Percentiles rank a stretch among this genome's conserved stretches.
Evolutionary conservation across 2,797 vertebrate genomes (phyloP).

Genomic region (Orestias chungarensis): DNA sequence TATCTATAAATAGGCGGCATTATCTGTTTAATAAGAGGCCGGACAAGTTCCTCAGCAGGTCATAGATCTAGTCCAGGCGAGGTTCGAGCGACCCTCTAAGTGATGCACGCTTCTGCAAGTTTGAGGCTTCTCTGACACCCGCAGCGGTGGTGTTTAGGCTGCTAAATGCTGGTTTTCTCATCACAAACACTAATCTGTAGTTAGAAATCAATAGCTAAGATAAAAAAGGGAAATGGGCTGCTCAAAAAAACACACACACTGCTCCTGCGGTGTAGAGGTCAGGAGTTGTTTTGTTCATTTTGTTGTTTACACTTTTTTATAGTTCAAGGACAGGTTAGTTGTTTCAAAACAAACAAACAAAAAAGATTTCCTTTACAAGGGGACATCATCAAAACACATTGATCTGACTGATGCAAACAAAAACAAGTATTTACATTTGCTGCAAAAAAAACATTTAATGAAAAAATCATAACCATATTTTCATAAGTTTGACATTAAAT

Average conservation of each 20-base stretch:
- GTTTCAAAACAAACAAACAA: conserved; percentile 11
- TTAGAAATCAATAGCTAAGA: not conserved
- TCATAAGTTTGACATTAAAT: not conserved
- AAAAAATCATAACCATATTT: not conserved
- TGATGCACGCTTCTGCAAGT: conserved; percentile 16
- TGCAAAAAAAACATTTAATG: not conserved
- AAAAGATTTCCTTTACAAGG: not conserved
- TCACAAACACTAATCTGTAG: not conserved
- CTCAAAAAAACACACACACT: not conserved
- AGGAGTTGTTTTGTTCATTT: not conserved
- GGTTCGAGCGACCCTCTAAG: conserved; percentile 31
- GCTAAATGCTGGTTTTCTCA: conserved; percentile 7
- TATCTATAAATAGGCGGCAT: conserved; percentile 82
- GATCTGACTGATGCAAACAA: not conserved
- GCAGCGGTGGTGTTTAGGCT: conserved; percentile 7
- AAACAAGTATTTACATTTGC: not conserved
- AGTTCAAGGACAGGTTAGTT: conserved; percentile 6
- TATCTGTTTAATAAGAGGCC: conserved; percentile 74
- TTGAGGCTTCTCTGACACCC: conserved; percentile 19
- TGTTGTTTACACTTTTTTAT: conserved; percentile 21
- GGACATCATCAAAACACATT: not conserved
- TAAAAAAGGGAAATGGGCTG: not conserved
- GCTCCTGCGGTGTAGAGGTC: not conserved
- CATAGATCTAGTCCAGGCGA: conserved; percentile 62
- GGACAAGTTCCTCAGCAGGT: conserved; percentile 68